A percentile compares a stretch with the other conserved stretches of the same genome.
These are phyloP conservation scores for Caracal caracal DNA, from an alignment of 2,113 vertebrate species.

Conservation along the genomic window DNA sequence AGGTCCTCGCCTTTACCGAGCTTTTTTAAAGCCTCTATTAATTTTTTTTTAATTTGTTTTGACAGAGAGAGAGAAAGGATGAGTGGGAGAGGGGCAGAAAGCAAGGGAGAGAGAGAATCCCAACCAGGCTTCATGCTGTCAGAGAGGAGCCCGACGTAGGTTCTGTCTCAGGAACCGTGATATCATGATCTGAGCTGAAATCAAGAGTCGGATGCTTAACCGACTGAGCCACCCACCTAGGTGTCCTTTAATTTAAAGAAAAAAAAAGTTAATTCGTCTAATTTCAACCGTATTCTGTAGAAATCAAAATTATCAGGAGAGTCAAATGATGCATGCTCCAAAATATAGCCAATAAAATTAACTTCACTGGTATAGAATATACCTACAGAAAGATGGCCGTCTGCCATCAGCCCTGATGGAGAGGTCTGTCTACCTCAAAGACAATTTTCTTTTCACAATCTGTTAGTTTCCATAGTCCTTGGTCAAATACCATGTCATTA, in stretches of 20 bases:
- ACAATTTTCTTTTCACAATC: neutral
- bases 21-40: neutral
- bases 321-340: neutral
- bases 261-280: neutral
- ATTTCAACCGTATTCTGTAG: neutral
- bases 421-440: neutral
- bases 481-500: neutral
- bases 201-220: too few species aligned
- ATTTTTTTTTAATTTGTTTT: neutral
- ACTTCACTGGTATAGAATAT: neutral
- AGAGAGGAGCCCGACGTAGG: too few species aligned
- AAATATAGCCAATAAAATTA: neutral
- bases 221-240: too few species aligned
- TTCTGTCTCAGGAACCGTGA: too few species aligned
- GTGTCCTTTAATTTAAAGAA: too few species aligned
- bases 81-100: too few species aligned
- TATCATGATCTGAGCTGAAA: too few species aligned
- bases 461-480: neutral
- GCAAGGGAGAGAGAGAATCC: too few species aligned
- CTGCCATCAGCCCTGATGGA: rapidly evolving
- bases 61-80: too few species aligned
- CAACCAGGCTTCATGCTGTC: too few species aligned
- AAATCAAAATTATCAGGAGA: neutral
- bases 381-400: neutral
- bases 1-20: neutral